Conservation (phyloP, 2,888 invertebrate genomes). For the Scaptomyza parva region DNA sequence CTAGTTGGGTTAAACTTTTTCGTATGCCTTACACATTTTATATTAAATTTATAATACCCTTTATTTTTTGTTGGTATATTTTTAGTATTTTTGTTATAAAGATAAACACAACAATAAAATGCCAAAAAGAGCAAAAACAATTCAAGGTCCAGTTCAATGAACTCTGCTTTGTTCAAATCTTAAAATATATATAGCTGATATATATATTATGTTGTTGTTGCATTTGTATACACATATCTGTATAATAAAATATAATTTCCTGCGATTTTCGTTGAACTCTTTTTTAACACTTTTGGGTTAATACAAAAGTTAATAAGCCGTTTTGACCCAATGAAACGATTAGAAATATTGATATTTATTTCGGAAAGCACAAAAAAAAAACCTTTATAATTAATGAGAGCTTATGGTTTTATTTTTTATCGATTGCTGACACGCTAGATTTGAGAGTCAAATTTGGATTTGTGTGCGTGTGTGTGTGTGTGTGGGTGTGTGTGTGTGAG, state of each 20-base stretch:
- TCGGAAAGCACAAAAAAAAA: no score
- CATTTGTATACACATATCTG: background rate
- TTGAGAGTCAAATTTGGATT: conserved; percentile 32
- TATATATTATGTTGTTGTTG: no score
- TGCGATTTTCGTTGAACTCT: conserved; percentile 14
- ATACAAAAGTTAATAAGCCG: background rate
- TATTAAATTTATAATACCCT: background rate
- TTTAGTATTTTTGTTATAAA: conserved; percentile 14
- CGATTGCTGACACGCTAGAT: conserved; percentile 42
- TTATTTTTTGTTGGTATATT: no score
- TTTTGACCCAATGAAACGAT: background rate
- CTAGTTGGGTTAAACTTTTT: background rate
- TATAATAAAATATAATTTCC: conserved; percentile 20
- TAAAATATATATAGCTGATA: conserved; percentile 6
- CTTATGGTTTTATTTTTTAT: conserved; percentile 25
- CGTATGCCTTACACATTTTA: background rate
- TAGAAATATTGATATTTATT: background rate
- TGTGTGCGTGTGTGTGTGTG: no score
- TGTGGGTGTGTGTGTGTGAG: no score
- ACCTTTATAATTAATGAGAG: conserved; percentile 22
- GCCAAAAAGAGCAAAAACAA: conserved; percentile 5
- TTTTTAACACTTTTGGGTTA: background rate
- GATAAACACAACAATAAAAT: conserved; percentile 15
- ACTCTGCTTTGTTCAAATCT: conserved; percentile 30
- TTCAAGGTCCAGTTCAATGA: conserved; percentile 55